Evolutionary conservation across 2,888 invertebrate genomes (phyloP), one percentile per base, ranked within the genome.

Genomic region (Eupithecia exiguata): DNA sequence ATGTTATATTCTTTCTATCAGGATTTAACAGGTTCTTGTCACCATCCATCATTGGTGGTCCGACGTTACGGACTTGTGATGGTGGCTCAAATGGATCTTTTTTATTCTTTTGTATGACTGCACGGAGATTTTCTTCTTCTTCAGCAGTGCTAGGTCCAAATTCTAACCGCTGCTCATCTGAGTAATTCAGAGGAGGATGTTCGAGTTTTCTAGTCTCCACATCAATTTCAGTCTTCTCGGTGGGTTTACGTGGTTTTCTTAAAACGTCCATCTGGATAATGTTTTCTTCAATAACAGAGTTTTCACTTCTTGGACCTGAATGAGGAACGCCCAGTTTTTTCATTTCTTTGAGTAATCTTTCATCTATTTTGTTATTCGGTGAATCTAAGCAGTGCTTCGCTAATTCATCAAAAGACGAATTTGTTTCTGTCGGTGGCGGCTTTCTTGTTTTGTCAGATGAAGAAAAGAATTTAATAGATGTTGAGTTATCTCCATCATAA

Each of bases 321-420:
- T 80, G 77, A 36, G 83, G 79, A 16, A 84, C 73, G 6, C 80
- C 84, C 0, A 84, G 66, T 68, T 82, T 82, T 40, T 84, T 80
- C 79, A 89, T 84, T 81, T 88, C 88, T 71, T 81, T 82, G 0
- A 87, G 69, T 35, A 89, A 61, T 36, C 78, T 77, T 68, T 85
- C 79, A 43, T 89, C 89, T 40, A 89, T 83, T 69, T 85, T 74
- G 21, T 74, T 74, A 12, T 71, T 66, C 5, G 86, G 84, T 25
- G 80, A 74, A 46, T 85, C 81, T 7, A 87, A 74, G 72, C 84
- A 85, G 14, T 83, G 82, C 71, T 83, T 83, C 0, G 87, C 87
- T 43, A 86, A 49, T 43, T 84, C 84, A 67, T 87, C 87, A 5
- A 81, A 76, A 3, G 68, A n/a, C 5, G 71, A n/a, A 46, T 74